Conservation (phyloP, 2,797 vertebrate genomes). For the Eulemur coronatus region DNA sequence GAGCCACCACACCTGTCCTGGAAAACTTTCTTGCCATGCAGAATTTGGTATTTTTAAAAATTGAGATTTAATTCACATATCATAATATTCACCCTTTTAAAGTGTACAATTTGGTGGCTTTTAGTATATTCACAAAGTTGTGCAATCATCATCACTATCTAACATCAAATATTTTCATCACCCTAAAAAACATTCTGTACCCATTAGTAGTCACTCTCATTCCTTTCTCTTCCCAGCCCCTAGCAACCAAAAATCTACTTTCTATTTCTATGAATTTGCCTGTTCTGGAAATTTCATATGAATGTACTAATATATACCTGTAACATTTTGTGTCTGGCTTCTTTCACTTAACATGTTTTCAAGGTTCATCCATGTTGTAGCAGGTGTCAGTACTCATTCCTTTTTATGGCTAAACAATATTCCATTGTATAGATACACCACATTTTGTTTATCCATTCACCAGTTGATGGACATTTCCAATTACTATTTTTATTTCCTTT, state of each 20-base stretch:
- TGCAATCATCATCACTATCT: neutral
- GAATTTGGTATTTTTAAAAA: neutral
- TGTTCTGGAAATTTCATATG: neutral
- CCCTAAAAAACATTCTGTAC: neutral
- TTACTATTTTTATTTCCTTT: neutral
- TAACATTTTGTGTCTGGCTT: neutral
- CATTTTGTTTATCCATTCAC: neutral
- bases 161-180: slow-evolving; percentile 6
- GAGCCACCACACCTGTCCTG: neutral
- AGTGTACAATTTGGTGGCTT: neutral
- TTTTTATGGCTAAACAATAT: neutral
- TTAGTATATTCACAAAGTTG: slow-evolving; percentile 7
- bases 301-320: neutral
- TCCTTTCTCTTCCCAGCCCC: neutral
- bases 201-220: neutral
- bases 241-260: neutral
- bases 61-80: neutral
- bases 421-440: neutral
- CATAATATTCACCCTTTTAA: neutral
- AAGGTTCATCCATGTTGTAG: neutral
- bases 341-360: neutral
- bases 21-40: neutral
- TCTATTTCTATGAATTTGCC: neutral
- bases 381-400: neutral
- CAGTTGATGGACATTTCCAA: neutral